Evolutionary conservation across 2,797 vertebrate species (phyloP).

Genomic region (Antennarius maculatus): DNA sequence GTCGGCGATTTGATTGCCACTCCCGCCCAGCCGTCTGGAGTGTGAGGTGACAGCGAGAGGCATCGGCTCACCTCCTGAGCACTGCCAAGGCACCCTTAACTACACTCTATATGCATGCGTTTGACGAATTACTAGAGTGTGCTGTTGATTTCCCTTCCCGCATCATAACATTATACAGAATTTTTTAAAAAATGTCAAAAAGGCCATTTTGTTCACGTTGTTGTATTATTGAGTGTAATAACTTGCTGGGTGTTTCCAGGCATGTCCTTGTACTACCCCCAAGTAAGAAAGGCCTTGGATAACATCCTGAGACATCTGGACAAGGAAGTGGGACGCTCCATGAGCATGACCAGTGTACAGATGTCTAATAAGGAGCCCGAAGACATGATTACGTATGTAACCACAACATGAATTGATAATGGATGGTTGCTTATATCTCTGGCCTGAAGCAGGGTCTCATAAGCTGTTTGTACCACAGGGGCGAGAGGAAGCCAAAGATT

Average conservation of each 20-base stretch:
- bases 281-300: slow-evolving; percentile 96
- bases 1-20: too few species aligned
- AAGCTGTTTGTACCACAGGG: slow-evolving; percentile 78
- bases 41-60: too few species aligned
- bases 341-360: slow-evolving; percentile 99
- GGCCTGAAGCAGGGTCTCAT: slow-evolving; percentile 18
- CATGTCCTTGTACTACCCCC: slow-evolving; percentile 98
- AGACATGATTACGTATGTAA: slow-evolving; percentile 98
- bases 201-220: background rate
- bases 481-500: slow-evolving; percentile 99
- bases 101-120: too few species aligned
- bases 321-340: slow-evolving; percentile 98
- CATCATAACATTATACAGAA: too few species aligned
- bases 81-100: too few species aligned
- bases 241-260: slow-evolving; percentile 77
- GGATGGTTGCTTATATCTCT: background rate
- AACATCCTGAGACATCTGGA: slow-evolving; percentile 96
- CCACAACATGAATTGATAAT: background rate
- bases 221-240: background rate
- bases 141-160: too few species aligned
- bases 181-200: background rate
- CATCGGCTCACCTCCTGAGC: too few species aligned
- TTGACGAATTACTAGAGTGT: too few species aligned
- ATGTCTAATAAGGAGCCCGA: slow-evolving; percentile 99
- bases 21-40: too few species aligned